Evolutionary conservation across 2,888 invertebrate genomes (phyloP).

Genomic region (Camponotus fellah): DNA sequence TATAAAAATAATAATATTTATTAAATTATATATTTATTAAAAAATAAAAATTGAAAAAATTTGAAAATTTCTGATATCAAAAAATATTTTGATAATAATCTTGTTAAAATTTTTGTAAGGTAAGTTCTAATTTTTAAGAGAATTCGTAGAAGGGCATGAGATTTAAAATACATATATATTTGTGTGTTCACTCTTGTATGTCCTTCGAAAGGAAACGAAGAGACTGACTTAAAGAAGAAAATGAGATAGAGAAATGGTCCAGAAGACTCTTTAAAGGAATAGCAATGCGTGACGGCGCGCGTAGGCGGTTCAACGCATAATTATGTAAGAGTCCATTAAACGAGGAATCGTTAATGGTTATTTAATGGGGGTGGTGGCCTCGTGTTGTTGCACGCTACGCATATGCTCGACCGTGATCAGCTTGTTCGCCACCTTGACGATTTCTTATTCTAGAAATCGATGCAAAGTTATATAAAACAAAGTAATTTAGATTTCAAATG

Average conservation of each 20-base stretch:
- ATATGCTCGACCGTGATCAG: slow-evolving; percentile 52
- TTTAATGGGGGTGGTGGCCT: slow-evolving; percentile 67
- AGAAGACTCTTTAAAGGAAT: slow-evolving; percentile 11
- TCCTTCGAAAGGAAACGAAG: neutral
- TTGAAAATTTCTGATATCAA: neutral
- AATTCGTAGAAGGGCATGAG: neutral
- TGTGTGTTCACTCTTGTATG: neutral
- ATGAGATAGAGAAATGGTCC: slow-evolving; percentile 15
- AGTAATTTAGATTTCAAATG: slow-evolving; percentile 28
- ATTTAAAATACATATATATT: neutral
- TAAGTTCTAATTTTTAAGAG: neutral
- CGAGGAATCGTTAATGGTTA: slow-evolving; percentile 77
- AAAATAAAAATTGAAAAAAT: neutral
- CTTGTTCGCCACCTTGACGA: slow-evolving; percentile 14
- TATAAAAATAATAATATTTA: neutral
- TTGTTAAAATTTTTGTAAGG: neutral
- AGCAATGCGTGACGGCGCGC: slow-evolving; percentile 61
- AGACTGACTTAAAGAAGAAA: slow-evolving; percentile 13
- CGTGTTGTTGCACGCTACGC: slow-evolving; percentile 55
- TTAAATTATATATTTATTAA: too few relatives aligned
- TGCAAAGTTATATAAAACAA: neutral
- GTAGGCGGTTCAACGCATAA: slow-evolving; percentile 76
- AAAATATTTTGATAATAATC: neutral
- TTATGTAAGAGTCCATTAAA: slow-evolving; percentile 78
- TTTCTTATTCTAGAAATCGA: slow-evolving; percentile 32